Evolutionary conservation across 2,888 invertebrate species (phyloP).

Genomic region (Suillia variegata): DNA sequence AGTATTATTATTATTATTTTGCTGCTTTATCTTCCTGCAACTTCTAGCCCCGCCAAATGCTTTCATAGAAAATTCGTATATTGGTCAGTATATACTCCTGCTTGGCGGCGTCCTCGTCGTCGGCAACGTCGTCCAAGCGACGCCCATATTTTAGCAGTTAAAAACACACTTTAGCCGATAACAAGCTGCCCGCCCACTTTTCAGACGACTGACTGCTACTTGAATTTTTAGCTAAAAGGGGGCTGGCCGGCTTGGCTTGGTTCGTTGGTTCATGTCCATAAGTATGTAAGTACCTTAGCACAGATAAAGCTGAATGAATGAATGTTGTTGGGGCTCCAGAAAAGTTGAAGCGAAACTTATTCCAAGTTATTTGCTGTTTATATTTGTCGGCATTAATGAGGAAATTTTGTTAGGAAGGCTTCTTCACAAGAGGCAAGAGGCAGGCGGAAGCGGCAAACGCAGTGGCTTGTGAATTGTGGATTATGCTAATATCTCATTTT

Average conservation of each 20-base stretch:
- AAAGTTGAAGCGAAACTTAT: slow-evolving; percentile 18
- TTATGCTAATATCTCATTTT: slow-evolving; percentile 26
- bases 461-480: slow-evolving; percentile 15
- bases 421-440: not conserved
- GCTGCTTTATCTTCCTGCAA: not conserved
- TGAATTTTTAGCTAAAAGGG: too few species aligned
- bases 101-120: not conserved
- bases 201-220: too few species aligned
- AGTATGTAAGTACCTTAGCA: too few species aligned
- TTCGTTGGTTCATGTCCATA: too few species aligned
- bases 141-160: slow-evolving; percentile 21
- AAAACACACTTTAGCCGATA: slow-evolving; percentile 17
- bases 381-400: slow-evolving; percentile 23
- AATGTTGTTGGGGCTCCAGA: not conserved
- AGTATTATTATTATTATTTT: slow-evolving; percentile 1
- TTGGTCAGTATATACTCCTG: not conserved
- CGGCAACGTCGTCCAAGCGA: not conserved
- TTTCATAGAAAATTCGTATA: too few species aligned
- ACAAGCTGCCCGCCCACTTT: slow-evolving; percentile 9
- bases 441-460: not conserved
- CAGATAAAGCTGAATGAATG: not conserved
- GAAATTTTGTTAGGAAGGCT: slow-evolving; percentile 1
- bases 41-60: too few species aligned
- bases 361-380: slow-evolving; percentile 19
- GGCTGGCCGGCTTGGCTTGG: too few species aligned